phyloP scores from a whole-genome alignment of 2,797 vertebrate species.

The Danio tinwini region DNA sequence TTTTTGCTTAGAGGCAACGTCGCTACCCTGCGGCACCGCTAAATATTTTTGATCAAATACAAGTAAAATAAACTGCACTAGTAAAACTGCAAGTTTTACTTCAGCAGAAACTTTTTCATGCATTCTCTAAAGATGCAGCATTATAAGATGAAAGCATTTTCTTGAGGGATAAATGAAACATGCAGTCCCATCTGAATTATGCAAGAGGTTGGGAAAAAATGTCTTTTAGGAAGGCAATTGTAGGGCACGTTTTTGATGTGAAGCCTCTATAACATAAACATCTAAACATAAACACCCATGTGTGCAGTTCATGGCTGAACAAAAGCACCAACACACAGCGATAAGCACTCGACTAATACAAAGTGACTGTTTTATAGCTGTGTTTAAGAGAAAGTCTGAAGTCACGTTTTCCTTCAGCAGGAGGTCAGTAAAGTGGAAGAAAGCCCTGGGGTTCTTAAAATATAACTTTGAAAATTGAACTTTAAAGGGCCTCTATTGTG shows the following conservation, averaged over 20 bases:
- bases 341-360: not conserved
- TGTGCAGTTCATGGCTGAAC: not conserved
- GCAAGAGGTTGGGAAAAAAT: not conserved
- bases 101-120: not conserved
- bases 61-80: no score
- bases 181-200: conserved; percentile 34
- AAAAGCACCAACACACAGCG: not conserved
- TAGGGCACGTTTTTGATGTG: conserved; percentile 9
- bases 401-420: not conserved
- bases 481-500: no score
- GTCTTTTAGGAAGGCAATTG: not conserved
- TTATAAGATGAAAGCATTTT: conserved; percentile 27
- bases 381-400: not conserved
- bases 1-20: no score
- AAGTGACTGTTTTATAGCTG: not conserved
- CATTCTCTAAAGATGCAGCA: not conserved
- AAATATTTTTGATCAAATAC: not conserved
- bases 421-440: conserved; percentile 6
- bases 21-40: no score
- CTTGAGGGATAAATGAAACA: conserved; percentile 25
- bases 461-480: no score
- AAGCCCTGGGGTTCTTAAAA: not conserved
- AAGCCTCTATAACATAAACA: not conserved
- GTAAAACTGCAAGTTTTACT: not conserved
- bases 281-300: not conserved